Evolutionary conservation across 2,113 vertebrate genomes (phyloP), one percentile per base, ranked within the genome.

Genomic region (Myiopsitta monachus): DNA sequence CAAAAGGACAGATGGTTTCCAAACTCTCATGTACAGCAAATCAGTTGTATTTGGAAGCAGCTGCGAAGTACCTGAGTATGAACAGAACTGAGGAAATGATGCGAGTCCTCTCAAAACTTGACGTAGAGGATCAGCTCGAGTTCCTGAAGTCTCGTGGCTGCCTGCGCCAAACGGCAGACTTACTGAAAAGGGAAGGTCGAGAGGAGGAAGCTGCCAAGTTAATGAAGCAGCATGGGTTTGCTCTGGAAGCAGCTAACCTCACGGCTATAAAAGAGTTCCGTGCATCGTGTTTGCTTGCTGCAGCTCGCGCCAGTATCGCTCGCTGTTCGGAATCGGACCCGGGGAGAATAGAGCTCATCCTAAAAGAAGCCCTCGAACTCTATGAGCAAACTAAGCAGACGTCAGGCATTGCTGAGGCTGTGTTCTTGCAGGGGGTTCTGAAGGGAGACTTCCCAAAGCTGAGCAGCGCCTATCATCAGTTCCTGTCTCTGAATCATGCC

Each of bases 1-100:
- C 87, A 61, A 97, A 97, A 94, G 93, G 94, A 24, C 90, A 96
- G 31, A 91, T 85, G 18, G 27, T 77, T 78, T 78, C 94, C 57
- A 98, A 97, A 52, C 96, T 98, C 13, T 97, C 97, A 8, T 98
- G 98, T 54, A 97, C 98, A 28, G 95, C 97, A 13, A 97, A 97
- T 38, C 97, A 98, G 44, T 94, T 98, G 66, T 98, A 98, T 81
- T 87, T 98, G 90, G 98, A 98, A 96, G 98, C 98, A 10, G 98
- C 98, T 11, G 98, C 98, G 4, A 98, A 98, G 55, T 98, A 97
- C 68, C 88, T 98, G 57, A 97, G 83, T 54, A 47, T 95, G 87
- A 98, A 97, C 74, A 98, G 96, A 82, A 97, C 79, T 2, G 96
- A 94, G 75, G 97, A 98, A 61, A 98, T 98, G 98, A 98, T 97